A percentile compares a stretch with the other conserved stretches of the same genome.
These are phyloP conservation scores for Artibeus jamaicensis DNA, from an alignment of 2,797 vertebrate species.

Conservation along the genomic window DNA sequence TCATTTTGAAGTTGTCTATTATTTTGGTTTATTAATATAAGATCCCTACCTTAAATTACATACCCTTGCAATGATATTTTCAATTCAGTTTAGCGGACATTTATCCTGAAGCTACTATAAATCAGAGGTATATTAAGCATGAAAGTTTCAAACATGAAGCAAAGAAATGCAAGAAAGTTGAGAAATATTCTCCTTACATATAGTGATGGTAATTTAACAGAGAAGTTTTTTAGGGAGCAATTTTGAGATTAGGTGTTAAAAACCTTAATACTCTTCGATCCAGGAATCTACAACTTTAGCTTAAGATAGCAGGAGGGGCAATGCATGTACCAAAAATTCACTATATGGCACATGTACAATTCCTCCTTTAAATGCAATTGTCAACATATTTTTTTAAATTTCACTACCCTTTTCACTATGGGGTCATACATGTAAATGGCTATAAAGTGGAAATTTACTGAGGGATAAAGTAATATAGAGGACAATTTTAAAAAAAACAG, in stretches of 20 bases:
- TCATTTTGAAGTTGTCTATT: constrained; percentile 55
- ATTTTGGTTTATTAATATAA: constrained; percentile 59
- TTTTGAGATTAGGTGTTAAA: not conserved
- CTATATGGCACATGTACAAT: not conserved
- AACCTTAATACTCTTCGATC: constrained; percentile 5
- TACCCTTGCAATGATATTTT: constrained; percentile 8
- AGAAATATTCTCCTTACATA: not conserved
- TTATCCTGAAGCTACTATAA: not conserved
- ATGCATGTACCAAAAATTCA: not conserved
- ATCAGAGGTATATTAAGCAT: not conserved
- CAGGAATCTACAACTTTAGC: constrained; percentile 20
- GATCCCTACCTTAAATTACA: not conserved
- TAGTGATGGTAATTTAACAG: not conserved
- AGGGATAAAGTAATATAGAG: not conserved
- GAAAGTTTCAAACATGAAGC: not conserved
- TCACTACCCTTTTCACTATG: not conserved
- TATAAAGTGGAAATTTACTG: not conserved
- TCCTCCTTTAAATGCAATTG: not conserved
- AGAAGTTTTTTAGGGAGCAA: not conserved
- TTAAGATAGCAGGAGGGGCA: not conserved
- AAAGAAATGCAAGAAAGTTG: constrained; percentile 15
- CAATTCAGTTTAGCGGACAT: not conserved
- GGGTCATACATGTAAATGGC: not conserved
- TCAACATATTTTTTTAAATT: not conserved
- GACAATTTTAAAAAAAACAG: not conserved